Conservation (phyloP, 2,888 invertebrate species). For the Stratiomys singularior region DNA sequence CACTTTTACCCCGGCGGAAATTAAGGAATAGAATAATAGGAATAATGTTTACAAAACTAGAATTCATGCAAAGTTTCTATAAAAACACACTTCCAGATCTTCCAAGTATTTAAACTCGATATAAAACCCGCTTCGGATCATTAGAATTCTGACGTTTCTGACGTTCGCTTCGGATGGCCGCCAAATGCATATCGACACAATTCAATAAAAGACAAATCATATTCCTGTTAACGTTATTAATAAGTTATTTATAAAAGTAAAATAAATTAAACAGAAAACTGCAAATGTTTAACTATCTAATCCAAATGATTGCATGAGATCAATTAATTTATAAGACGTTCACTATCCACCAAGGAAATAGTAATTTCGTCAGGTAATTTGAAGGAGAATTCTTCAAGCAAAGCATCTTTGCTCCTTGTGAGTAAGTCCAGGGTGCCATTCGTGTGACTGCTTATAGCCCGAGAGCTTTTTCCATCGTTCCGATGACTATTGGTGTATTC, state of each 20-base stretch:
- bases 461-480: neutral
- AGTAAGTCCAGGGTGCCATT: neutral
- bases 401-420: neutral
- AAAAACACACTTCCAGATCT: too few relatives aligned
- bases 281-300: conserved; percentile 37
- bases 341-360: conserved; percentile 6
- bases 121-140: too few relatives aligned
- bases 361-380: conserved; percentile 27
- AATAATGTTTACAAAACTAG: too few relatives aligned
- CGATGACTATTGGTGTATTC: conserved; percentile 9
- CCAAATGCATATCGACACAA: neutral
- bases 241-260: conserved; percentile 39
- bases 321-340: conserved; percentile 18
- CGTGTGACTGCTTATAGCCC: neutral
- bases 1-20: too few relatives aligned
- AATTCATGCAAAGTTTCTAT: too few relatives aligned
- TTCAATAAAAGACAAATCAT: neutral
- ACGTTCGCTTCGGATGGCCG: neutral
- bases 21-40: too few relatives aligned
- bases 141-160: too few relatives aligned
- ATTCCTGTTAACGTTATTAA: too few relatives aligned
- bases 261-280: conserved; percentile 32
- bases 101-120: too few relatives aligned
- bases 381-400: neutral
- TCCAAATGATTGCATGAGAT: neutral